These are phyloP conservation scores for Tenthredo livida DNA, from an alignment of 2,888 invertebrate genomes.

Conservation along the genomic window DNA sequence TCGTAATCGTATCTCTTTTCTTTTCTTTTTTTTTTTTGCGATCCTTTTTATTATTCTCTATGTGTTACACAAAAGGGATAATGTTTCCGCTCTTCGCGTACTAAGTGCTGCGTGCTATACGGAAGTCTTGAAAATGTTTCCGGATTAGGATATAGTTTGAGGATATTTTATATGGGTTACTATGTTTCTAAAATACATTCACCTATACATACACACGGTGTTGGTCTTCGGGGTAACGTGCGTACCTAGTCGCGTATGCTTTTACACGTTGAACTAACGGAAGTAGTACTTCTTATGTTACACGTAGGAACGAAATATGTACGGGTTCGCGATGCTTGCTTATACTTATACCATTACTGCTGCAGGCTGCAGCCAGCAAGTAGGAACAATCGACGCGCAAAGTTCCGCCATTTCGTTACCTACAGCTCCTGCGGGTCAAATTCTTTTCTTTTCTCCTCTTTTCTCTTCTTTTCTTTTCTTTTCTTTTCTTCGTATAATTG, in stretches of 20 bases:
- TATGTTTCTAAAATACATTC: not conserved
- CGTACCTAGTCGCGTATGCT: not conserved
- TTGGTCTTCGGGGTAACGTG: not conserved
- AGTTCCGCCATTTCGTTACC: conserved; percentile 36
- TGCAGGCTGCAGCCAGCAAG: not conserved
- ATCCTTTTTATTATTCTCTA: not conserved
- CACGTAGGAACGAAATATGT: conserved; percentile 18
- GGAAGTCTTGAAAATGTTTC: conserved; percentile 39
- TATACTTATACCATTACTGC: not conserved
- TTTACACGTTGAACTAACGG: conserved; percentile 14
- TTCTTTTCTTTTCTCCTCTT: not conserved
- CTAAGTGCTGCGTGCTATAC: not conserved
- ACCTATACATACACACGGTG: not conserved
- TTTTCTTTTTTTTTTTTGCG: not conserved
- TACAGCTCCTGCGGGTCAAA: conserved; percentile 24
- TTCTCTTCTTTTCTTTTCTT: not conserved
- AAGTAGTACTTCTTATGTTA: conserved; percentile 30
- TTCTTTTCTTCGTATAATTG: not conserved
- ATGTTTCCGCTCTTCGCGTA: not conserved
- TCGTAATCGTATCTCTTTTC: not conserved
- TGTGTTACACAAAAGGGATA: not conserved
- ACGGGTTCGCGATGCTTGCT: conserved; percentile 20
- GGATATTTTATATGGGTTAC: conserved; percentile 20
- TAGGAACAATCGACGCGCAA: conserved; percentile 15
- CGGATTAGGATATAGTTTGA: conserved; percentile 12